Evolutionary conservation across 1,140 invertebrate species (phyloP).

Genomic region (Rhagoletis pomonella): DNA sequence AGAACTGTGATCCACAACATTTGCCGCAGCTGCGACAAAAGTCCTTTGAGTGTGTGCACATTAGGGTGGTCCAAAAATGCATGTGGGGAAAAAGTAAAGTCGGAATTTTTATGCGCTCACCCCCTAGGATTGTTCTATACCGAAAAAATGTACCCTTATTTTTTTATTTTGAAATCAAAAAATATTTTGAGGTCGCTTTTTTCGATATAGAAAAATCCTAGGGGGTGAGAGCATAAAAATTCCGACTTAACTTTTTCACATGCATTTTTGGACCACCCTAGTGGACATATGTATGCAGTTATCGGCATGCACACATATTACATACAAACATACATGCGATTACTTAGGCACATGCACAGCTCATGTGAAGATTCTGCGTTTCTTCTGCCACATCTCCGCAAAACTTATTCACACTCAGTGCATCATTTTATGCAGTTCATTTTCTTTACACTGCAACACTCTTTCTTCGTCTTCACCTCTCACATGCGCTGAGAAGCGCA

Average conservation of each 20-base stretch:
- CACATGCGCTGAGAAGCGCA: neutral
- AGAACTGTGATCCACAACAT: constrained; percentile 43
- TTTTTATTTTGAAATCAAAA: too few species aligned
- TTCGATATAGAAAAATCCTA: too few species aligned
- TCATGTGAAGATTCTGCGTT: neutral
- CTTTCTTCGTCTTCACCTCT: neutral
- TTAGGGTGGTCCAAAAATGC: too few species aligned
- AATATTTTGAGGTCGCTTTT: too few species aligned
- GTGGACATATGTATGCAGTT: too few species aligned
- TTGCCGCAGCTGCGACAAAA: constrained; percentile 24
- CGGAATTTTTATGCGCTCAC: too few species aligned
- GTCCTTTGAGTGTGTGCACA: neutral
- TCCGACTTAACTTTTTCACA: too few species aligned
- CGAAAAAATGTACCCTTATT: too few species aligned
- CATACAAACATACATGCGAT: neutral
- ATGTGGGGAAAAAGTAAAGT: too few species aligned
- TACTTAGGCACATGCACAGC: neutral
- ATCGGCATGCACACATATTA: neutral
- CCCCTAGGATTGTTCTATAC: too few species aligned
- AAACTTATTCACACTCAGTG: neutral
- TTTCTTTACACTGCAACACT: neutral
- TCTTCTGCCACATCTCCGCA: neutral
- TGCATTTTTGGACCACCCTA: too few species aligned
- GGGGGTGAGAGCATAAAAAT: too few species aligned
- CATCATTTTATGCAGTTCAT: constrained; percentile 41